Percentiles rank a stretch among this genome's conserved stretches.
phyloP scores from a whole-genome alignment of 2,888 invertebrate genomes.

The Scaptomyza polygonia region DNA sequence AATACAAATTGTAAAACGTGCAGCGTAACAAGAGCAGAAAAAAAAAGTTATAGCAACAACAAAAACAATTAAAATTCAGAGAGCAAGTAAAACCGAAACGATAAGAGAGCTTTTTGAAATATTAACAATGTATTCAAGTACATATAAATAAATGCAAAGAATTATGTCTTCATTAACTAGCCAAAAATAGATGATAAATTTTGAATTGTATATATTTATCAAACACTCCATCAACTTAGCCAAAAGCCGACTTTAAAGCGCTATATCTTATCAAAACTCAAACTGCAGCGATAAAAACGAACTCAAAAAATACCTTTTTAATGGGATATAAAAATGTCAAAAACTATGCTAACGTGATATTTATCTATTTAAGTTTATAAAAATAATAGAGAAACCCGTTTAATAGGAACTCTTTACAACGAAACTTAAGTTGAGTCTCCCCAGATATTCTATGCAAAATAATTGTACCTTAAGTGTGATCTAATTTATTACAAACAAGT shows the following conservation, averaged over 20 bases:
- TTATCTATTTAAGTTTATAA: no score
- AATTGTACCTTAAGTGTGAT: no score
- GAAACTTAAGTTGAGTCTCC: no score
- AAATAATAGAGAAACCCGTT: no score
- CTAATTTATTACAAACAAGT: no score
- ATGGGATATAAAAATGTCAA: no score
- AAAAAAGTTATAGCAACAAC: not conserved
- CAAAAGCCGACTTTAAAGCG: constrained; percentile 7
- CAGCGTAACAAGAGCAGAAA: constrained; percentile 43
- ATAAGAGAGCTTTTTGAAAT: not conserved
- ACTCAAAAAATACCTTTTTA: no score
- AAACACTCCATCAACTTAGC: constrained; percentile 16
- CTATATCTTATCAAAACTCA: constrained; percentile 24
- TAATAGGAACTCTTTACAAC: no score
- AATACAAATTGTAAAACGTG: constrained; percentile 57
- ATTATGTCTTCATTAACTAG: constrained; percentile 12
- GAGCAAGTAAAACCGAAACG: not conserved
- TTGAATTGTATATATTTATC: no score
- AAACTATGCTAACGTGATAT: no score
- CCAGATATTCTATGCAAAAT: no score
- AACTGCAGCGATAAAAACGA: not conserved
- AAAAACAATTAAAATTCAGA: constrained; percentile 2
- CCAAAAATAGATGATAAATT: no score
- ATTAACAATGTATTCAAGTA: not conserved
- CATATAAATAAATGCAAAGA: constrained; percentile 9